Evolutionary conservation across 2,797 vertebrate species (phyloP).

Genomic region (Alcedo atthis): DNA sequence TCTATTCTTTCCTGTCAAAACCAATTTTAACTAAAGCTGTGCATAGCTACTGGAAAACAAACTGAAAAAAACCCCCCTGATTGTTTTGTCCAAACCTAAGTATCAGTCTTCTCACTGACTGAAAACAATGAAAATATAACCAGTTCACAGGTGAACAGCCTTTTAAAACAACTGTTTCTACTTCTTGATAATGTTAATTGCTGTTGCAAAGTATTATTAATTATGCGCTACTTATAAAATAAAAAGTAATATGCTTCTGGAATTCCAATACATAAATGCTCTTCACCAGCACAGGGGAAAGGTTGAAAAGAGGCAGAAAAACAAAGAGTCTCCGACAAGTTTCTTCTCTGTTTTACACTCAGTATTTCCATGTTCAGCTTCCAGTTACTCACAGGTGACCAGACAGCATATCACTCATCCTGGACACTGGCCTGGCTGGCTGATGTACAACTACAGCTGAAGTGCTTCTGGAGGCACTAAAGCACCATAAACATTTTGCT

Average conservation of each 20-base stretch:
- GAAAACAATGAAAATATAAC: neutral
- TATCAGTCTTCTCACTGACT: neutral
- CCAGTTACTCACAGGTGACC: neutral
- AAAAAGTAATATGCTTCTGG: neutral
- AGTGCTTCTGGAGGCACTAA: neutral
- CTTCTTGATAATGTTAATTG: neutral
- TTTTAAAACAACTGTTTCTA: slow-evolving; percentile 18
- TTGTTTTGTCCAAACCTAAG: neutral
- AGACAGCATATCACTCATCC: neutral
- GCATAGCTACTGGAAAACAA: neutral
- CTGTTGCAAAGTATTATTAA: neutral
- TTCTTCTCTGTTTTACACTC: neutral
- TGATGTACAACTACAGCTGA: neutral
- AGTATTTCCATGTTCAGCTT: neutral
- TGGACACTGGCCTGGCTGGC: neutral
- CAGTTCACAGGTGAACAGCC: neutral
- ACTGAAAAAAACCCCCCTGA: neutral
- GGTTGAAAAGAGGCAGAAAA: neutral
- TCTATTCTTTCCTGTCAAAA: neutral
- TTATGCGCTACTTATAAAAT: neutral
- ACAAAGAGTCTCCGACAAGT: neutral
- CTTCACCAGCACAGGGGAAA: neutral
- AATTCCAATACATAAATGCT: neutral
- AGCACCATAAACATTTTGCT: neutral
- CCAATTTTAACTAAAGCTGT: neutral